These are phyloP conservation scores for Operophtera brumata DNA, from an alignment of 2,888 invertebrate species.

Conservation along the genomic window DNA sequence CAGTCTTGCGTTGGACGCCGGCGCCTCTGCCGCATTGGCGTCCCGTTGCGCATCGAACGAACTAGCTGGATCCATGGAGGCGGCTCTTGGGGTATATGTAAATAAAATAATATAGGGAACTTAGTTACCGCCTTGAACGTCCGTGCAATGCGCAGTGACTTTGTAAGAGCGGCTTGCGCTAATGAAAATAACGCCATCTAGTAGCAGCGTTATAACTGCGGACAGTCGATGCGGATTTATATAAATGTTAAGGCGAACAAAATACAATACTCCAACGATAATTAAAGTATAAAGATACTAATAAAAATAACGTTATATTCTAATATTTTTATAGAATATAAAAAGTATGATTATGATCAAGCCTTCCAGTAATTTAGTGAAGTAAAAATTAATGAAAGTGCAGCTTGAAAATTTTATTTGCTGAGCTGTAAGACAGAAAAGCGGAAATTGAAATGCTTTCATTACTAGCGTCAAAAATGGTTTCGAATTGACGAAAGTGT, in stretches of 20 bases:
- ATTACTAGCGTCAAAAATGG: slow-evolving; percentile 59
- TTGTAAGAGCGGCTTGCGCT: slow-evolving; percentile 46
- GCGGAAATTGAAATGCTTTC: slow-evolving; percentile 67
- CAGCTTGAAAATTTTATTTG: slow-evolving; percentile 71
- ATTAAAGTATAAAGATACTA: slow-evolving; percentile 64
- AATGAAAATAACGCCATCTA: slow-evolving; percentile 45
- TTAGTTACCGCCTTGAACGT: slow-evolving; percentile 48
- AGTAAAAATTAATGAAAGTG: slow-evolving; percentile 57
- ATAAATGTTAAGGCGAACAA: slow-evolving; percentile 59
- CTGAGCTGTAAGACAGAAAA: slow-evolving; percentile 70
- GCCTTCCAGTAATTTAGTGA: slow-evolving; percentile 80
- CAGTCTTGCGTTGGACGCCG: slow-evolving; percentile 69
- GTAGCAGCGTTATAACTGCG: slow-evolving; percentile 27
- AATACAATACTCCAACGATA: slow-evolving; percentile 72
- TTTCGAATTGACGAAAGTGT: slow-evolving; percentile 72
- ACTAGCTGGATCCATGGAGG: slow-evolving; percentile 15
- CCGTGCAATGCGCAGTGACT: slow-evolving; percentile 46
- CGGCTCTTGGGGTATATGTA: slow-evolving; percentile 50
- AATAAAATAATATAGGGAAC: slow-evolving; percentile 58
- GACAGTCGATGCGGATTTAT: slow-evolving; percentile 43
- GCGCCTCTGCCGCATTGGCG: slow-evolving; percentile 76
- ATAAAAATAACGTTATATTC: slow-evolving; percentile 65
- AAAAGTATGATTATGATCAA: slow-evolving; percentile 75
- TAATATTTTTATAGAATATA: slow-evolving; percentile 81
- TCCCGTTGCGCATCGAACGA: slow-evolving; percentile 66